These are phyloP conservation scores for Octodon degus DNA, from an alignment of 2,113 vertebrate genomes.

Conservation along the genomic window DNA sequence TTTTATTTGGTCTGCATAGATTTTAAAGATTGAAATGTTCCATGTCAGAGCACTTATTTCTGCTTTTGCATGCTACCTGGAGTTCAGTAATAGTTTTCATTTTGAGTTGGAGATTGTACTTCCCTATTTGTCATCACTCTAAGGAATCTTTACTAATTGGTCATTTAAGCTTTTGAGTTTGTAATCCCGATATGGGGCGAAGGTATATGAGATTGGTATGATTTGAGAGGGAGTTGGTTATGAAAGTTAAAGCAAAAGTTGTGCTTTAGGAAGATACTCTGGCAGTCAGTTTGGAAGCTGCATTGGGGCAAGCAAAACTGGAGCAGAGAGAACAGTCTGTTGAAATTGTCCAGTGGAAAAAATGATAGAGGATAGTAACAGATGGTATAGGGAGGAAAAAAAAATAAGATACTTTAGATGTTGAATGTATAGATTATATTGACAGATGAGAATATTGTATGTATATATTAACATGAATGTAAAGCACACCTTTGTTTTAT, in stretches of 20 bases:
- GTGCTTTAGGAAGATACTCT: not conserved
- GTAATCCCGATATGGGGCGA: not conserved
- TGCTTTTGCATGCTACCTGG: conserved; percentile 49
- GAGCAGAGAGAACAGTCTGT: not conserved
- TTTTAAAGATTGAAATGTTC: conserved; percentile 37
- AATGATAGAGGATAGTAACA: not conserved
- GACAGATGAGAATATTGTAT: not conserved
- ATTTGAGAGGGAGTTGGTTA: not conserved
- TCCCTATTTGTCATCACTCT: not conserved
- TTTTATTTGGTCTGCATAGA: conserved; percentile 6
- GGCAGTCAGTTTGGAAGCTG: not conserved
- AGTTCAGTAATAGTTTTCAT: not conserved
- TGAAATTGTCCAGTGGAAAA: conserved; percentile 34
- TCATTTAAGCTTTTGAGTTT: not conserved
- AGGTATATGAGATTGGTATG: not conserved
- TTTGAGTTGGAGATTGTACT: not conserved
- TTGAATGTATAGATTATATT: not conserved
- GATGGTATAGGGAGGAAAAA: conserved; percentile 7
- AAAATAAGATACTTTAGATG: conserved; percentile 19
- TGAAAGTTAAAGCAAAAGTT: not conserved
- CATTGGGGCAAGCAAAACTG: conserved; percentile 1
- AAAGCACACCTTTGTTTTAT: not conserved
- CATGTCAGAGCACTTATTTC: not conserved
- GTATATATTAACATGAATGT: not conserved
- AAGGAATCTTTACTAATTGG: not conserved